Conservation (phyloP, 2,113 vertebrate species). For the Regulus satrapa region DNA sequence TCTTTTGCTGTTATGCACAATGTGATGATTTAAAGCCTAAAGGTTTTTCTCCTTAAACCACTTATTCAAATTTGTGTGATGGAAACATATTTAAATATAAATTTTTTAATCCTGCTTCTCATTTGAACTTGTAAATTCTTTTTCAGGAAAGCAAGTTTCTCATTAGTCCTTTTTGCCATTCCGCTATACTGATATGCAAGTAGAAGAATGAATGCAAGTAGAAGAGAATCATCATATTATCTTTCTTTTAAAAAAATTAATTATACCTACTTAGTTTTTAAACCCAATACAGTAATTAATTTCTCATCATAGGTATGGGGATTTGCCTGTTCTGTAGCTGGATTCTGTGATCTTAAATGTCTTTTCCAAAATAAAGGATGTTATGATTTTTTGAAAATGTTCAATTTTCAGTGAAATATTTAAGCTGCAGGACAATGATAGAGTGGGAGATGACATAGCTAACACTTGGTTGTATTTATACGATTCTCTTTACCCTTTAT, state of each 20-base stretch:
- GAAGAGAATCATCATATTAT: background rate
- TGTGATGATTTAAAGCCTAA: background rate
- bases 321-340: background rate
- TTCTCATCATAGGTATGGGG: accelerated
- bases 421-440: background rate
- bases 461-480: background rate
- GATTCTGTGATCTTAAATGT: background rate
- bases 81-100: background rate
- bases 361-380: background rate
- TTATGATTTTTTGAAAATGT: background rate
- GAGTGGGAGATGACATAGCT: background rate
- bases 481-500: background rate
- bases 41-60: background rate
- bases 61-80: background rate
- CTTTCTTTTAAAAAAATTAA: background rate
- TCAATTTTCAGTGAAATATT: background rate
- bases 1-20: background rate
- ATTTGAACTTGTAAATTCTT: background rate
- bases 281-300: background rate
- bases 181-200: background rate
- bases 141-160: background rate
- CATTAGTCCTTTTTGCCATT: background rate
- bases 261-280: background rate
- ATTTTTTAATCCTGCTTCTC: background rate
- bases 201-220: background rate